phyloP scores from a whole-genome alignment of 2,888 invertebrate species.

The Eupithecia subfuscata region DNA sequence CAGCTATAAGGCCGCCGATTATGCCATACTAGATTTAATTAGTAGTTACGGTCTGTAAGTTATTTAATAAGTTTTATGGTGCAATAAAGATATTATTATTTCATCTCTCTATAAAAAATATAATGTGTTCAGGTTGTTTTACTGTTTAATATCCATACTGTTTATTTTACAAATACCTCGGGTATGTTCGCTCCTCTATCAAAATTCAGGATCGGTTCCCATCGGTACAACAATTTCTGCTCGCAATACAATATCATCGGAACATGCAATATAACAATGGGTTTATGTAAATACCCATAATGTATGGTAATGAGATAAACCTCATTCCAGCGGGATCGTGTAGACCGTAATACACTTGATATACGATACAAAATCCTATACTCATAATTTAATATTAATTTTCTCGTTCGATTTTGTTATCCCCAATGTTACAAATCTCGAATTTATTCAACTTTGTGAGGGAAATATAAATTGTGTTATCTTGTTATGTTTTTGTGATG shows the following conservation, averaged over 20 bases:
- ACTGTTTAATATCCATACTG: background rate
- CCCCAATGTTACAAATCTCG: constrained; percentile 7
- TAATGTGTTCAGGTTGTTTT: background rate
- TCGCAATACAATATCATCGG: constrained; percentile 17
- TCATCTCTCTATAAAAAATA: background rate
- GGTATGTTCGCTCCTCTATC: constrained; percentile 5
- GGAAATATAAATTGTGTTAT: constrained; percentile 22
- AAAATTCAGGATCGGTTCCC: constrained; percentile 12
- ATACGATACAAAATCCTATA: constrained; percentile 29
- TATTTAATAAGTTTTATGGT: no score
- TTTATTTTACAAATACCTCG: background rate
- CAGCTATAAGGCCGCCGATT: no score
- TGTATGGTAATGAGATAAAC: constrained; percentile 36
- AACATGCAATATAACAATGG: constrained; percentile 25
- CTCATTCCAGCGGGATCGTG: constrained; percentile 14
- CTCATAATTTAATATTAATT: constrained; percentile 24
- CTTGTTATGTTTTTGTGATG: constrained; percentile 2
- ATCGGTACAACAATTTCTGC: constrained; percentile 17
- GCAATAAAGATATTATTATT: no score
- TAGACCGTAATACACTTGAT: constrained; percentile 29
- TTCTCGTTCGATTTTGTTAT: constrained; percentile 17
- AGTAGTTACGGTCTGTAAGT: no score
- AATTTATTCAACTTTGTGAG: constrained; percentile 24
- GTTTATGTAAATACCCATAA: constrained; percentile 32
- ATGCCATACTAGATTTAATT: no score